Evolutionary conservation across 2,113 vertebrate species (phyloP).

Genomic region (Argyrosomus japonicus): DNA sequence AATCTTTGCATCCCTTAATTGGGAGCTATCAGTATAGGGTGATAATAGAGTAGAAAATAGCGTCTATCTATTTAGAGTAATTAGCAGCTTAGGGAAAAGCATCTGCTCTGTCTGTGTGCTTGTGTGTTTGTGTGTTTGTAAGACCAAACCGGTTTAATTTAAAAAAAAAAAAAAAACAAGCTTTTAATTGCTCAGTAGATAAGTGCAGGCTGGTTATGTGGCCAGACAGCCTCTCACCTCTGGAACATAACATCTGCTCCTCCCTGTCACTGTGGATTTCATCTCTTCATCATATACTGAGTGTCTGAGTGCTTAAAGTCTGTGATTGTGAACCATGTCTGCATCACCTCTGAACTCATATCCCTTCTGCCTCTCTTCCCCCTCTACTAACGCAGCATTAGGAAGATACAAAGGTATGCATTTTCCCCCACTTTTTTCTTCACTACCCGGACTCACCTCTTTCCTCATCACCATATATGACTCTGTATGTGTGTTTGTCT

Average conservation of each 20-base stretch:
- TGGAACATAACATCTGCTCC: constrained; percentile 31
- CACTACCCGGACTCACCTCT: not conserved
- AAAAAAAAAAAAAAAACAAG: constrained; percentile 16
- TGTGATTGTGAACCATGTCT: constrained; percentile 48
- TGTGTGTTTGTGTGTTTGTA: not conserved
- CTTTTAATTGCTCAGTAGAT: constrained; percentile 46
- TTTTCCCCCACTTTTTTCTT: constrained; percentile 43
- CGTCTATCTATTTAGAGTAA: constrained; percentile 30
- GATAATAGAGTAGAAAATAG: not conserved
- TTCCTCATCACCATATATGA: constrained; percentile 7
- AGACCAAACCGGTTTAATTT: constrained; percentile 48
- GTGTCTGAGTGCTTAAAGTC: constrained; percentile 18
- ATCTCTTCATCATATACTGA: constrained; percentile 8
- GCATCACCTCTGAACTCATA: constrained; percentile 68
- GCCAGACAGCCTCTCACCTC: constrained; percentile 49
- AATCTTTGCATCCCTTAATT: constrained; percentile 3
- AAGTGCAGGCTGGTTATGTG: constrained; percentile 48
- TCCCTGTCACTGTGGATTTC: constrained; percentile 30
- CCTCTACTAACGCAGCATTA: constrained; percentile 93
- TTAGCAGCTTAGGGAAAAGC: not conserved
- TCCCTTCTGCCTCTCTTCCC: constrained; percentile 83
- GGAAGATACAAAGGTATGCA: constrained; percentile 99
- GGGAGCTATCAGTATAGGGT: not conserved
- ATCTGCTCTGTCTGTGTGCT: not conserved
- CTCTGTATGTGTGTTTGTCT: constrained; percentile 24